Evolutionary conservation across 92 coral and sea anemone genomes (phyloP).

Genomic region (Pocillopora meandrina): DNA sequence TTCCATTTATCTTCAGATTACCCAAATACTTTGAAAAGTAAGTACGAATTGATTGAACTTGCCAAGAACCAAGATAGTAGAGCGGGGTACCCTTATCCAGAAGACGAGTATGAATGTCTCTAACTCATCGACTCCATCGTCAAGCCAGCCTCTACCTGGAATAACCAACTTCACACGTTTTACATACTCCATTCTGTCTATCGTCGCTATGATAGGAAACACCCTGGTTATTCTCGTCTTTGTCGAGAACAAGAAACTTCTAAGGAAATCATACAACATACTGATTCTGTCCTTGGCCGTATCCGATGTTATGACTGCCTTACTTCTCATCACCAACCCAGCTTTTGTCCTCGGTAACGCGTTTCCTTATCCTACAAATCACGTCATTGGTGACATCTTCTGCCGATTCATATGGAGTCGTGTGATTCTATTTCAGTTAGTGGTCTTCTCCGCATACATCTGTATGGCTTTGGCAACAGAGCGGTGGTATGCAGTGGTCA

Average conservation of each 20-base stretch:
- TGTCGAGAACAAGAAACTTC: neutral
- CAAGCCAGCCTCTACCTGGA: neutral
- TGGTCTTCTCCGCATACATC: constrained; percentile 67
- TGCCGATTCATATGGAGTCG: constrained; percentile 76
- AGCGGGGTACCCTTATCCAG: neutral
- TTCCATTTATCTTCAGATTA: too few species aligned
- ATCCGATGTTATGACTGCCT: constrained; percentile 9
- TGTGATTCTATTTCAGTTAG: constrained; percentile 67
- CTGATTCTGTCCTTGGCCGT: constrained; percentile 21
- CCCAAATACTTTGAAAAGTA: neutral
- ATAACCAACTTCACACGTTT: constrained; percentile 15
- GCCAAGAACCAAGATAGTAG: neutral
- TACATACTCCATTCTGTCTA: constrained; percentile 16
- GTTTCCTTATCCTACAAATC: constrained; percentile 26
- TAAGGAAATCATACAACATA: constrained; percentile 21
- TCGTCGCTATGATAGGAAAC: constrained; percentile 8
- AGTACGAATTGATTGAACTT: neutral
- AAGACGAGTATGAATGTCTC: neutral
- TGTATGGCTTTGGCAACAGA: constrained; percentile 79
- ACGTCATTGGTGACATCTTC: constrained; percentile 56
- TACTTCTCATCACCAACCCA: constrained; percentile 11
- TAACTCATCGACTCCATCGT: neutral
- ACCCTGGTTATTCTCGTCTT: constrained; percentile 20
- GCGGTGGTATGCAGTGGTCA: constrained; percentile 84
- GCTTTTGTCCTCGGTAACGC: constrained; percentile 11